Evolutionary conservation across 2,113 vertebrate species (phyloP), one percentile per base, ranked within the genome.

Genomic region (Capreolus pygargus): DNA sequence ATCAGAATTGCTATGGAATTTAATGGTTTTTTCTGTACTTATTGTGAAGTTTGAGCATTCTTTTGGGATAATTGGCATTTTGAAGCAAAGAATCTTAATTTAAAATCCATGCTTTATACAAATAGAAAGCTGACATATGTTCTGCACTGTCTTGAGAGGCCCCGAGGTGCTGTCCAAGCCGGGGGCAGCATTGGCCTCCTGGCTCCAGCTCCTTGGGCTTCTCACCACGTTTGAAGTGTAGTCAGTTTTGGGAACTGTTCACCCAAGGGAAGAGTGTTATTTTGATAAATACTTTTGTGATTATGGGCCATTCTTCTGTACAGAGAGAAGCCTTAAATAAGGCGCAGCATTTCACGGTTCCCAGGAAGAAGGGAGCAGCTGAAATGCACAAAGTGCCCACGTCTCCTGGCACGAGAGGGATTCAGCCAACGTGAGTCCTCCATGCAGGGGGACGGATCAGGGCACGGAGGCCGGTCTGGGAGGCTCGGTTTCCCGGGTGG

Each of bases 141-240:
- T 47, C 33, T 1, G 0, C 2, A 3, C 36, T 23, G 19, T 57
- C n/a, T 21, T 3, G 79, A 23, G 55, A 61, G 23, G 45, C 30
- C 0, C 10, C 0, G 4, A 6, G 11, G 28, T 5, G 23, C 6
- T 6, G 23, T 16, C 27, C 91, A 96, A 82, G 95, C 1, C 1
- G 70, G 95, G 93, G 96, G 96, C 94, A 97, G 97, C 94, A 82
- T 90, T 28, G 88, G 76, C 91, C 96, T 61, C 64, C 43, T 5
- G 15, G 3, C 5, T 67, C 45, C 9, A 0, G 2, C 23, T n/a
- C 67, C 12, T 11, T 10, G 58, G 39, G n/a, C 6, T 19, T 64
- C 50, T 61, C 6, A 2, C 21, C 13, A 1, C 15, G 7, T 52
- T 7, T 93, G 81, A 74, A 52, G 57, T 36, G 3, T 8, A 14